These are phyloP conservation scores for Panurus biarmicus DNA, from an alignment of 2,113 vertebrate genomes.

Conservation along the genomic window DNA sequence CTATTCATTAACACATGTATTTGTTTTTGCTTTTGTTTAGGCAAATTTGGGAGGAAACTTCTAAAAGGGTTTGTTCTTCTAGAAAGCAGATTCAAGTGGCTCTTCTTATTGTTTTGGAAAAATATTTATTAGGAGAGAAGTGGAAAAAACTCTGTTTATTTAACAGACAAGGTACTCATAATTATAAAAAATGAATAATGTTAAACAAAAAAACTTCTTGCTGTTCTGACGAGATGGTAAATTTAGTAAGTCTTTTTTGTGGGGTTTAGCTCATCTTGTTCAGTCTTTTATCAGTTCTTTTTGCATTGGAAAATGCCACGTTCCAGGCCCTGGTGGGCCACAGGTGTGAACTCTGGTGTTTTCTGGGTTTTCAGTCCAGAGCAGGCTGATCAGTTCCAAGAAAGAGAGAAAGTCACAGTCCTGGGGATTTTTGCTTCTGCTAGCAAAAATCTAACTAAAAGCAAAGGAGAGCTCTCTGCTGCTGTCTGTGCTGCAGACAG, in stretches of 20 bases:
- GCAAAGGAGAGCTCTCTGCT: neutral
- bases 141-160: neutral
- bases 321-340: no score
- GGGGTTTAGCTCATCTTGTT: neutral
- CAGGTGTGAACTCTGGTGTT: neutral
- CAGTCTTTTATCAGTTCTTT: neutral
- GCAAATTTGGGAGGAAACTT: neutral
- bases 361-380: neutral
- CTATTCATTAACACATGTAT: neutral
- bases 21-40: neutral
- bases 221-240: neutral
- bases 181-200: neutral
- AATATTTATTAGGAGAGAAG: neutral
- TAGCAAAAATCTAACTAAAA: neutral
- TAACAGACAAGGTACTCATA: neutral
- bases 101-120: neutral
- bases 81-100: neutral
- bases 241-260: neutral
- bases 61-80: neutral
- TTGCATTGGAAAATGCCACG: neutral
- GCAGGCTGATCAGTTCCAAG: neutral
- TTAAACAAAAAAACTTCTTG: neutral
- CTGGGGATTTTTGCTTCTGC: neutral
- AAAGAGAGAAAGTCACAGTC: neutral
- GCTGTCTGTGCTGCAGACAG: neutral